These are phyloP conservation scores for Tipula vernalis DNA, from an alignment of 2,888 invertebrate species.

Conservation along the genomic window DNA sequence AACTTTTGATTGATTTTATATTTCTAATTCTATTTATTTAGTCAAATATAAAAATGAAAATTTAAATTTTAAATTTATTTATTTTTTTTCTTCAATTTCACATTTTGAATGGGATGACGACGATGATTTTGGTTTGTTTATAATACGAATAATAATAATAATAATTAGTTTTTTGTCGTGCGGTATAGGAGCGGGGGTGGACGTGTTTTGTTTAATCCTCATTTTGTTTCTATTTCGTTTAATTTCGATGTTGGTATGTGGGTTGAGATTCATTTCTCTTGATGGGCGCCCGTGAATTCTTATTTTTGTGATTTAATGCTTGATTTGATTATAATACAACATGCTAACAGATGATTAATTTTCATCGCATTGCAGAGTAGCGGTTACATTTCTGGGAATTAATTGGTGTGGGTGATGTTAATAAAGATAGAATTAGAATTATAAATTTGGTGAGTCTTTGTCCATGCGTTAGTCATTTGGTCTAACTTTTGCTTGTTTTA, in stretches of 20 bases:
- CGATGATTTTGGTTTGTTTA: background rate
- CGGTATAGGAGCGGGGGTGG: background rate
- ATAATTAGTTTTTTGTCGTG: background rate
- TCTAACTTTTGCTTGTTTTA: too few species aligned
- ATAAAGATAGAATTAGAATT: background rate
- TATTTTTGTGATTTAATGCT: background rate
- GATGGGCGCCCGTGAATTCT: background rate
- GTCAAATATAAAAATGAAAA: background rate
- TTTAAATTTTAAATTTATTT: background rate
- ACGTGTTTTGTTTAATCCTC: background rate
- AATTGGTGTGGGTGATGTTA: background rate
- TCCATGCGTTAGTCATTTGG: background rate
- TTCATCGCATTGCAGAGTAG: background rate
- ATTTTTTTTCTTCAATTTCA: background rate
- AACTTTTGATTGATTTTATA: background rate
- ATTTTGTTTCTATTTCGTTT: background rate
- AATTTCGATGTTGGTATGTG: background rate
- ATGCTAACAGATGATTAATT: background rate
- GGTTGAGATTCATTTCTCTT: background rate
- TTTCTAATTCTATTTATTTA: background rate
- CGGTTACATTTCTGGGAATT: background rate
- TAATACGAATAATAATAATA: background rate
- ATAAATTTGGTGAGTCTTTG: background rate
- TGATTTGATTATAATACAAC: background rate
- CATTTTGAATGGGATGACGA: background rate